These are phyloP conservation scores for Drosophila watanabei DNA, from an alignment of 1,140 invertebrate species.

Conservation along the genomic window DNA sequence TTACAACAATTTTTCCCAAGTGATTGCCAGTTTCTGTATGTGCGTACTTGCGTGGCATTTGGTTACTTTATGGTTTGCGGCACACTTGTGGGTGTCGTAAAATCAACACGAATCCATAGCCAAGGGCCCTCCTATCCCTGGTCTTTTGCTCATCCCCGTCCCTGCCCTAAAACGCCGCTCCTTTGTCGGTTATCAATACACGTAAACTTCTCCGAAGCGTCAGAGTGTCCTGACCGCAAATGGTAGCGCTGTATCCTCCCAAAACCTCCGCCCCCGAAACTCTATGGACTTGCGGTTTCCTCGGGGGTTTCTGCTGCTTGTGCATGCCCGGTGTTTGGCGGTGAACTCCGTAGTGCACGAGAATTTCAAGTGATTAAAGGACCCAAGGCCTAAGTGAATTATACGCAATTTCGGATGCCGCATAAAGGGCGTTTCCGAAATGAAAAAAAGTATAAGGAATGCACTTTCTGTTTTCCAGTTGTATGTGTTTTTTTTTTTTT, in stretches of 20 bases:
- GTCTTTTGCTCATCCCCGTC: background rate
- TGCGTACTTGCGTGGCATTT: conserved; percentile 59
- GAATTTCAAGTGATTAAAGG: conserved; percentile 42
- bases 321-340: conserved; percentile 5
- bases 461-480: background rate
- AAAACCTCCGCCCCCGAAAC: conserved; percentile 14
- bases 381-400: conserved; percentile 15
- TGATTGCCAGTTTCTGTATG: conserved; percentile 2
- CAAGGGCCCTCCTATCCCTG: background rate
- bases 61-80: conserved; percentile 75
- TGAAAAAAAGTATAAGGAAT: background rate
- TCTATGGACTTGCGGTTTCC: conserved; percentile 46
- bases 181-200: conserved; percentile 67
- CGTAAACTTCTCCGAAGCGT: conserved; percentile 20
- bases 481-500: background rate
- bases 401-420: conserved; percentile 6
- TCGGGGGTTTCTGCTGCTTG: background rate
- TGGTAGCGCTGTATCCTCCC: conserved; percentile 42
- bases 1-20: background rate
- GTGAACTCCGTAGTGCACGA: conserved; percentile 13
- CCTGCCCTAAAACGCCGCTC: conserved; percentile 30
- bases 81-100: conserved; percentile 79
- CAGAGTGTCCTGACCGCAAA: conserved; percentile 67
- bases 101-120: conserved; percentile 65
- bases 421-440: background rate